Percentiles rank a stretch among this genome's conserved stretches.
Evolutionary conservation across 2,113 vertebrate species (phyloP).

Genomic region (Notothenia coriiceps): DNA sequence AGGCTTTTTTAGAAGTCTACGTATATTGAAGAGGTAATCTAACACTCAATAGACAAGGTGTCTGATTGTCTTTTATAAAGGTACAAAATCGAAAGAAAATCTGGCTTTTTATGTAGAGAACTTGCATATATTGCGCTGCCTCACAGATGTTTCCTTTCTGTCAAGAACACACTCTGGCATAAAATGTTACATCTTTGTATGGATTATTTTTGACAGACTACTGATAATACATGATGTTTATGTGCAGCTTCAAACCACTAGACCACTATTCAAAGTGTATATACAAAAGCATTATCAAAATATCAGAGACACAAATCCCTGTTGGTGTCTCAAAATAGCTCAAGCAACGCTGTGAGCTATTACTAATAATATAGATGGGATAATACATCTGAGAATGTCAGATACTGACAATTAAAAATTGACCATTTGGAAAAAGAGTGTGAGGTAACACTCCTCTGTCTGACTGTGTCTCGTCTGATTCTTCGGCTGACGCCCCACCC

Average conservation of each 20-base stretch:
- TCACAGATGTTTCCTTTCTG: background rate
- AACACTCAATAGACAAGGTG: background rate
- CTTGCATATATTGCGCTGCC: background rate
- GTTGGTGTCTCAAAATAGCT: conserved; percentile 31
- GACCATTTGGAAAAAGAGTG: conserved; percentile 33
- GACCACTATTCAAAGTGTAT: background rate
- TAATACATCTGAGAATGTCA: conserved; percentile 37
- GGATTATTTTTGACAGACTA: background rate
- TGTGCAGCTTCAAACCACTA: conserved; percentile 5
- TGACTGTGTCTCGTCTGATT: conserved; percentile 25
- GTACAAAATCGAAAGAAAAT: background rate
- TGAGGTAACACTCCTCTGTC: conserved; percentile 49
- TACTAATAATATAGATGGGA: conserved; percentile 47
- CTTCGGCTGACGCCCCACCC: conserved; percentile 14
- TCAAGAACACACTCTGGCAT: background rate
- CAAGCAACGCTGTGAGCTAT: conserved; percentile 9
- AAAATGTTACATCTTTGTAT: background rate
- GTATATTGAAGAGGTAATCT: background rate
- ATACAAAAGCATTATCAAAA: conserved; percentile 2
- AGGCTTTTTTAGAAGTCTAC: background rate
- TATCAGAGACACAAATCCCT: conserved; percentile 17
- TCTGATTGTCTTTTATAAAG: background rate
- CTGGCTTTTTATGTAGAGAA: background rate
- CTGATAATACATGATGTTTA: background rate
- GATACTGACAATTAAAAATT: conserved; percentile 39